These are phyloP conservation scores for Copidosoma aretas DNA, from an alignment of 2,888 invertebrate species.

Conservation along the genomic window DNA sequence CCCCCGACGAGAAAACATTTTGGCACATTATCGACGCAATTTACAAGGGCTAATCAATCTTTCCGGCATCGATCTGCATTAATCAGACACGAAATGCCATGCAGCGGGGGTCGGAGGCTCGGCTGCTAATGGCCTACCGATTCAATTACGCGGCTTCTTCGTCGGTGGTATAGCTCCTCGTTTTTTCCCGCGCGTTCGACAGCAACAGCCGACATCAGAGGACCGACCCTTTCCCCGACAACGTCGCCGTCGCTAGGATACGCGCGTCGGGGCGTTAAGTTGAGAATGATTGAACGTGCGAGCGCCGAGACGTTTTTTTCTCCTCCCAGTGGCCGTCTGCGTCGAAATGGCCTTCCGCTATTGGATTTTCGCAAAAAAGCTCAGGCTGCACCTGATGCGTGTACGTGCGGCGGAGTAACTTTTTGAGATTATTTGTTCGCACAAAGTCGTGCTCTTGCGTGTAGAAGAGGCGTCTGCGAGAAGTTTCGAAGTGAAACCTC, in stretches of 20 bases:
- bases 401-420: no score
- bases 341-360: background rate
- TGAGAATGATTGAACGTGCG: constrained; percentile 25
- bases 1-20: no score
- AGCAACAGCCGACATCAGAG: no score
- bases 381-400: background rate
- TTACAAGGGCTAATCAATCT: no score
- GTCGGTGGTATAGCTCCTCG: constrained; percentile 10
- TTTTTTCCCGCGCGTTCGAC: constrained; percentile 2
- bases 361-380: background rate
- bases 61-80: constrained; percentile 45
- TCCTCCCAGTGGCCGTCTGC: background rate
- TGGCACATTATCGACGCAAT: no score
- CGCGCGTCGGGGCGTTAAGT: constrained; percentile 5
- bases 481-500: no score
- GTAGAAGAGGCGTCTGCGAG: no score
- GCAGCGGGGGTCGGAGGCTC: constrained; percentile 40
- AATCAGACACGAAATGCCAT: constrained; percentile 52
- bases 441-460: no score
- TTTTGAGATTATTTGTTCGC: no score
- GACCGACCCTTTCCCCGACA: no score
- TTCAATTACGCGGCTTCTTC: constrained; percentile 54
- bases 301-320: constrained; percentile 11
- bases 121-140: constrained; percentile 53
- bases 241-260: background rate